phyloP scores from a whole-genome alignment of 2,797 vertebrate genomes.

The Siniperca obscura region DNA sequence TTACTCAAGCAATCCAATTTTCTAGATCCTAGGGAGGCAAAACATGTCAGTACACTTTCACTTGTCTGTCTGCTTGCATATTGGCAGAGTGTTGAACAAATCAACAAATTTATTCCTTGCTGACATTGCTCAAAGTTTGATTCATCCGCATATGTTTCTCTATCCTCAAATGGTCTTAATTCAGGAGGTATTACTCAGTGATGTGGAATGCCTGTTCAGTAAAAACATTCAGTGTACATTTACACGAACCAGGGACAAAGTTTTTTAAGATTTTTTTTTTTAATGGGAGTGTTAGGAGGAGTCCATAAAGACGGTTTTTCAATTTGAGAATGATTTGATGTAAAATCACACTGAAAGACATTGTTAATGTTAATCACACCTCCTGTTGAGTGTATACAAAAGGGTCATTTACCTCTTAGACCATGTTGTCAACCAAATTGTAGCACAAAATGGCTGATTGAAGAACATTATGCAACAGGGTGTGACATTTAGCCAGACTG shows the following conservation, averaged over 20 bases:
- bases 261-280: not conserved
- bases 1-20: not conserved
- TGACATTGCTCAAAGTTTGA: slow-evolving; percentile 22
- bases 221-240: slow-evolving; percentile 30
- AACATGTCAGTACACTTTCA: not conserved
- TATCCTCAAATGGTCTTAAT: slow-evolving; percentile 25
- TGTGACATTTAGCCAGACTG: not conserved
- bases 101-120: slow-evolving; percentile 30
- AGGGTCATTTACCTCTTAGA: slow-evolving; percentile 31
- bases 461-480: not conserved
- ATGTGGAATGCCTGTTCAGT: slow-evolving; percentile 34
- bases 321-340: slow-evolving; percentile 23
- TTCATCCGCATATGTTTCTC: slow-evolving; percentile 9
- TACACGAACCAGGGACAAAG: slow-evolving; percentile 16
- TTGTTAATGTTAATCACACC: slow-evolving; percentile 39
- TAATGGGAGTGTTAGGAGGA: not conserved
- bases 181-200: slow-evolving; percentile 33
- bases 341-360: slow-evolving; percentile 34
- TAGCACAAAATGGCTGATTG: slow-evolving; percentile 3
- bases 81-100: not conserved
- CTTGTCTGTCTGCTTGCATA: slow-evolving; percentile 17
- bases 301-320: slow-evolving; percentile 4
- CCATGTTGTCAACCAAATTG: slow-evolving; percentile 30
- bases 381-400: slow-evolving; percentile 29
- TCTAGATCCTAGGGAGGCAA: not conserved